A percentile compares a stretch with the other conserved stretches of the same genome.
These are phyloP conservation scores for Acanthornis magna DNA, from an alignment of 2,797 vertebrate species.

Conservation along the genomic window DNA sequence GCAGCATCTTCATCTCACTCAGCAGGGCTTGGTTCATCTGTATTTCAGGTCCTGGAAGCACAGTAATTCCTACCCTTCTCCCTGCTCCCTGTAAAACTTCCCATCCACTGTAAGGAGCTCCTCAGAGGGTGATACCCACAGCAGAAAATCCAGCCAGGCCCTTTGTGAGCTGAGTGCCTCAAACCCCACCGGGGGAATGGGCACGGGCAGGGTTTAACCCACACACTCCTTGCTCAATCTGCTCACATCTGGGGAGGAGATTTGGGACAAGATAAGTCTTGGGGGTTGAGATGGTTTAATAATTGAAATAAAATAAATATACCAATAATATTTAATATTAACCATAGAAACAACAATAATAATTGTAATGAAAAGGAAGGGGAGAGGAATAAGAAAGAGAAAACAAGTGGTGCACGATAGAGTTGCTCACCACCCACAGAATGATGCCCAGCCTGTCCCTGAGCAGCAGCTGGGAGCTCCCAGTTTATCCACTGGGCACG, in stretches of 20 bases:
- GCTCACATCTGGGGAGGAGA: neutral
- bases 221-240: too few species aligned
- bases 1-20: neutral
- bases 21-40: neutral
- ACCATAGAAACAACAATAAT: neutral
- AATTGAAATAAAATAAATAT: neutral
- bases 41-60: neutral
- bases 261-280: neutral
- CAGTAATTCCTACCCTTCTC: neutral
- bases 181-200: neutral
- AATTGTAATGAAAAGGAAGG: neutral
- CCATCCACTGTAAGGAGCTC: neutral
- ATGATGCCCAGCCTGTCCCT: fast-evolving
- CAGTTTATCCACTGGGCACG: neutral
- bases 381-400: neutral
- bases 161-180: neutral
- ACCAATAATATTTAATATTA: neutral
- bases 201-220: neutral
- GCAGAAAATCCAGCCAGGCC: neutral
- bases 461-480: neutral
- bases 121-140: neutral
- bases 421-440: neutral
- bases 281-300: neutral
- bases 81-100: neutral
- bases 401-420: neutral